Evolutionary conservation across 2,888 invertebrate genomes (phyloP).

Genomic region (Sepioteuthis lessoniana): DNA sequence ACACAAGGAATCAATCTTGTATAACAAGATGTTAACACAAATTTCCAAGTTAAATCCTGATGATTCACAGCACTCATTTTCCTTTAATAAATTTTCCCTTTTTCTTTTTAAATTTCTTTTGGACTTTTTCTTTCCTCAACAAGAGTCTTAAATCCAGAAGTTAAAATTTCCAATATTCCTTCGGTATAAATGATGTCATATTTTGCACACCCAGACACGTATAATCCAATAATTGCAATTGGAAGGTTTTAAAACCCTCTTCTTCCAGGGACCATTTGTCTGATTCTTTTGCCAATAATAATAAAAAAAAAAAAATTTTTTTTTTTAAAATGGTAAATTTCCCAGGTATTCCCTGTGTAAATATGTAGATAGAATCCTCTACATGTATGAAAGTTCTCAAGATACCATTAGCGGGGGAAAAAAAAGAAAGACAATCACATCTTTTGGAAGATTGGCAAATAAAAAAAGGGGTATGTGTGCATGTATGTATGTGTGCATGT

Average conservation of each 20-base stretch:
- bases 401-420: too few relatives aligned
- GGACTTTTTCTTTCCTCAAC: neutral
- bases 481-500: too few relatives aligned
- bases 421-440: neutral
- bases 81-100: neutral
- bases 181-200: neutral
- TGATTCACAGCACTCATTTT: neutral
- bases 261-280: neutral
- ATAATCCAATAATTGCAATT: neutral
- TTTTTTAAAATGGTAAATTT: neutral
- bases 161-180: neutral
- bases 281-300: neutral
- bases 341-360: neutral
- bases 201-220: neutral
- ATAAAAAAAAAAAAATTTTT: neutral
- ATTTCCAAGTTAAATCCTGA: neutral
- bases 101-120: neutral
- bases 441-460: neutral
- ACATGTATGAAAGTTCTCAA: neutral
- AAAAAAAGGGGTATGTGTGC: neutral
- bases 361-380: neutral
- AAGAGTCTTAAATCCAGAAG: neutral
- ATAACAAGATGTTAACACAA: neutral
- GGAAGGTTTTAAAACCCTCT: neutral
- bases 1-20: neutral